phyloP scores from a whole-genome alignment of 2,888 invertebrate species.

The Notodonta dromedarius region DNA sequence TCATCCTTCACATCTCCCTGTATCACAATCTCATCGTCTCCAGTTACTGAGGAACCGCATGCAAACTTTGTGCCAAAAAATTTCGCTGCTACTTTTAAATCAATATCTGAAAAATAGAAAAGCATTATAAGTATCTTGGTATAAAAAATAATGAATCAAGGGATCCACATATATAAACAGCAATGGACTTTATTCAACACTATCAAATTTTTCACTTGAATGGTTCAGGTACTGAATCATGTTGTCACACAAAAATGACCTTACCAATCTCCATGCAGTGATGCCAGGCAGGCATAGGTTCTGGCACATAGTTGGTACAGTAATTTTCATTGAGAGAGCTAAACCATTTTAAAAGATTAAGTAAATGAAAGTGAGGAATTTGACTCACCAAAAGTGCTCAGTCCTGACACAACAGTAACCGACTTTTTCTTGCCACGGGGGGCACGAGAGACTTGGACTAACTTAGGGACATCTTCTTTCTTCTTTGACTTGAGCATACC shows the following conservation, averaged over 20 bases:
- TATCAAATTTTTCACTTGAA: no score
- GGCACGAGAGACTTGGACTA: constrained; percentile 93
- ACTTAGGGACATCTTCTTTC: constrained; percentile 94
- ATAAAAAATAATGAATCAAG: no score
- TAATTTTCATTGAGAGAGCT: neutral
- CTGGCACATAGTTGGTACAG: no score
- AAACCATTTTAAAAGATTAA: neutral
- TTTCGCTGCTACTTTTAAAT: constrained; percentile 98
- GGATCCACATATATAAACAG: no score
- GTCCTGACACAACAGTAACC: constrained; percentile 98
- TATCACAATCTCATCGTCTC: constrained; percentile 99
- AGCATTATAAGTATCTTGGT: neutral
- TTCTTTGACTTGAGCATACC: constrained; percentile 98
- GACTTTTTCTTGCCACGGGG: constrained; percentile 99
- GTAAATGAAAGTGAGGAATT: constrained; percentile 1
- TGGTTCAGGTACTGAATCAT: no score
- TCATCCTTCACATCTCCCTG: constrained; percentile 99
- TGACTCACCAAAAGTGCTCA: constrained; percentile 95
- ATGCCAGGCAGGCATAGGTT: no score
- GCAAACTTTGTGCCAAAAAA: constrained; percentile 99
- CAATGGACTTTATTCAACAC: no score
- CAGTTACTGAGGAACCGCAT: constrained; percentile 99
- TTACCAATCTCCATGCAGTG: no score
- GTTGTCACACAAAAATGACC: no score
- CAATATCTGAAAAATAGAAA: constrained; percentile 89